Evolutionary conservation across 2,113 vertebrate genomes (phyloP).

Genomic region (Misgurnus mizolepis): DNA sequence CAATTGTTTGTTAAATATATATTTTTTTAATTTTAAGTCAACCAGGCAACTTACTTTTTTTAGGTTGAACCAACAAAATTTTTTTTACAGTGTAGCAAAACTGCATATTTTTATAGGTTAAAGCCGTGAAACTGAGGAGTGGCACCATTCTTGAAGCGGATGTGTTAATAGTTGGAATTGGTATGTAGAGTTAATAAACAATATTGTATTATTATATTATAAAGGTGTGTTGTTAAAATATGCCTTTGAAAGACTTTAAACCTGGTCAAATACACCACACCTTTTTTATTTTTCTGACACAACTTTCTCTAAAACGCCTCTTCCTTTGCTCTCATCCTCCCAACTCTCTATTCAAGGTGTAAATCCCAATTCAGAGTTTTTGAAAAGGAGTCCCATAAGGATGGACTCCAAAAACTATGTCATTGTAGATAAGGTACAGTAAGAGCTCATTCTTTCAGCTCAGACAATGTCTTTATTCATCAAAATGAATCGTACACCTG

Average conservation of each 20-base stretch:
- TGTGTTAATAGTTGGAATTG: constrained; percentile 79
- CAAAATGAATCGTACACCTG: neutral
- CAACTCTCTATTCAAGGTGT: constrained; percentile 67
- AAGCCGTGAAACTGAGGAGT: constrained; percentile 73
- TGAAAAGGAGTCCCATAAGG: constrained; percentile 69
- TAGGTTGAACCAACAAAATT: too few relatives aligned
- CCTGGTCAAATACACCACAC: neutral
- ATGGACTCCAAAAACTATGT: constrained; percentile 72
- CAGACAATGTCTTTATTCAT: neutral
- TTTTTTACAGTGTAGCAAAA: too few relatives aligned
- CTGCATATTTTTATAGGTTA: constrained; percentile 66
- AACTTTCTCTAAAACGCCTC: neutral
- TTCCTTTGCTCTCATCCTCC: neutral
- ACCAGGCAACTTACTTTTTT: too few relatives aligned
- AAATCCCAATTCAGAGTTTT: constrained; percentile 71
- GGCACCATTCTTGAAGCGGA: constrained; percentile 74
- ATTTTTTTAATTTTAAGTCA: too few relatives aligned
- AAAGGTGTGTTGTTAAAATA: too few relatives aligned
- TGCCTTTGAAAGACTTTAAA: neutral
- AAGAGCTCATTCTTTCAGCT: neutral
- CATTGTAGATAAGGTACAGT: constrained; percentile 77
- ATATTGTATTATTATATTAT: neutral
- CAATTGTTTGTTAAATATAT: too few relatives aligned
- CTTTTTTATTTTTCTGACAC: neutral
- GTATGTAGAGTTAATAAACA: constrained; percentile 60